These are phyloP conservation scores for Rhea pennata DNA, from an alignment of 2,113 vertebrate species.

Conservation along the genomic window DNA sequence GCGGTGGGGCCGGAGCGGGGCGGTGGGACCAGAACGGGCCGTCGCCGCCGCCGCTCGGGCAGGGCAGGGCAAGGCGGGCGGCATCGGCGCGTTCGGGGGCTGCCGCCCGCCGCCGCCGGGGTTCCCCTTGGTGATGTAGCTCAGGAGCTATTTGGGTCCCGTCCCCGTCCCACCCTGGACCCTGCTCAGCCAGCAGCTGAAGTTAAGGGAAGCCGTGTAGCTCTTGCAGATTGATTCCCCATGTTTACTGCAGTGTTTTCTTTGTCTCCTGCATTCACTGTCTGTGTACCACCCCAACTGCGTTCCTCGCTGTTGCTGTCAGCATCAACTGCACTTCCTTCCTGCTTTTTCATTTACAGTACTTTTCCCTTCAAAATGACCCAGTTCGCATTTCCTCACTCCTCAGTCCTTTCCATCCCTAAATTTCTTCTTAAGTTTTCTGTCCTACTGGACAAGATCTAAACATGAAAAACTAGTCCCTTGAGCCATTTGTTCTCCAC, in stretches of 20 bases:
- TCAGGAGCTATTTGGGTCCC: too few relatives aligned
- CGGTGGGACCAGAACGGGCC: too few relatives aligned
- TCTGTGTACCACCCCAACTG: accelerated
- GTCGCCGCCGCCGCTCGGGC: too few relatives aligned
- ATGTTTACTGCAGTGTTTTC: neutral
- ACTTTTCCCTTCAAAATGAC: neutral
- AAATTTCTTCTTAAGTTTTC: neutral
- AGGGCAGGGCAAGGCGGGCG: neutral
- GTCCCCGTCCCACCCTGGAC: too few relatives aligned
- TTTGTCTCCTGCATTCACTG: neutral
- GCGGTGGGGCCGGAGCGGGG: too few relatives aligned
- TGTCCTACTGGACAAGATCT: neutral
- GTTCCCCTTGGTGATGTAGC: neutral
- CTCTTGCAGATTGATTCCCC: neutral
- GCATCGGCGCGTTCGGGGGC: neutral
- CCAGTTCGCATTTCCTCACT: neutral
- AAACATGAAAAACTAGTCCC: neutral
- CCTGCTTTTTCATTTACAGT: neutral
- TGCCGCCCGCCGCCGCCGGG: neutral
- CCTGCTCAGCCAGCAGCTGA: neutral
- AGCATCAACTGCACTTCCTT: accelerated
- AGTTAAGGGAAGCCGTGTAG: neutral
- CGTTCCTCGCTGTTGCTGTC: neutral
- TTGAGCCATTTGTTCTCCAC: neutral
- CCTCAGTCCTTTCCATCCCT: neutral